These are phyloP conservation scores for Drosophila hydei DNA, from an alignment of 1,140 invertebrate genomes.

Conservation along the genomic window DNA sequence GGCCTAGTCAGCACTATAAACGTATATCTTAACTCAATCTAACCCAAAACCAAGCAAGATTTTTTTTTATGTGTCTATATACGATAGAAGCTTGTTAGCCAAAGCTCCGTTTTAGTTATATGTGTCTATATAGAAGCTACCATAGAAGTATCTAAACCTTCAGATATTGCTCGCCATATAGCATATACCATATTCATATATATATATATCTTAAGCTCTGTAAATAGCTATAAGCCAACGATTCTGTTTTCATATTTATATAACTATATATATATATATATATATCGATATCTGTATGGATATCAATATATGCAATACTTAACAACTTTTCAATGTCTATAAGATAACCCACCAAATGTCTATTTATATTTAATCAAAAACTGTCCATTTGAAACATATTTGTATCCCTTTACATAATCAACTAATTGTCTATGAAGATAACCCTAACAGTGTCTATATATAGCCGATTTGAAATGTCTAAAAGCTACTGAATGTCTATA, in stretches of 20 bases:
- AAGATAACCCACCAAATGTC: not conserved
- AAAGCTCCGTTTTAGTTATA: not conserved
- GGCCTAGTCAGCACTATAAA: not conserved
- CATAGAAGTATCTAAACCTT: no score
- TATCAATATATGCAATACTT: not conserved
- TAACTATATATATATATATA: not conserved
- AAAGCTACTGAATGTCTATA: not conserved
- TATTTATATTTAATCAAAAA: not conserved
- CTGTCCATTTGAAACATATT: not conserved
- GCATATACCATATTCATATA: no score
- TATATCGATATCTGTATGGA: not conserved
- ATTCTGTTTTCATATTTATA: not conserved
- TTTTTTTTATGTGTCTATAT: no score
- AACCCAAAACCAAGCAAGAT: not conserved
- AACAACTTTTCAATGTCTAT: not conserved
- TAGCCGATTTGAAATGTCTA: no score
- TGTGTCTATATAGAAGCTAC: constrained; percentile 4
- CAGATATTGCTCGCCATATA: no score
- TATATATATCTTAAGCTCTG: no score
- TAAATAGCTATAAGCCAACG: not conserved
- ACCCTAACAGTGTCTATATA: not conserved
- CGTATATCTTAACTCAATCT: not conserved
- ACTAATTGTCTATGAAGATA: not conserved
- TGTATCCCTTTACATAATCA: no score
- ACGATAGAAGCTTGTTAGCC: no score